Evolutionary conservation across 2,113 vertebrate genomes (phyloP), one percentile per base, ranked within the genome.

Genomic region (Bothrops jararaca): DNA sequence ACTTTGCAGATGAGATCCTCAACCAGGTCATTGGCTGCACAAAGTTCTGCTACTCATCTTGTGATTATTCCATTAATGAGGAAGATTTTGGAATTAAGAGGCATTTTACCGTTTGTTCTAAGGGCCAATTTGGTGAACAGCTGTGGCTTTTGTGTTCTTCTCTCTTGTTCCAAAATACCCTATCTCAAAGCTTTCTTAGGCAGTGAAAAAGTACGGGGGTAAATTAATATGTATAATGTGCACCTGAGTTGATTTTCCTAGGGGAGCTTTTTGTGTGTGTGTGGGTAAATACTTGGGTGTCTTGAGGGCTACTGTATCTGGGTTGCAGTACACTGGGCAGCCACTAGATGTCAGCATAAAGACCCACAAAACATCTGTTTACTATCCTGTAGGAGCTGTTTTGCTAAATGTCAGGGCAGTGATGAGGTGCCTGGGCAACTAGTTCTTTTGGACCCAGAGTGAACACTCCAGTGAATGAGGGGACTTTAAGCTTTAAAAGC

Each of bases 41-140:
- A 86, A 54, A 64, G 54, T 15, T 52, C 13, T 10, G 39, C 15
- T 34, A 54, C 45, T 90, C 80, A 22, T 22, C 22, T 80, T 89
- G 29, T 80, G 57, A 90, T 58, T 90, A 90, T 86, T 90, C 80
- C 58, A 88, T 90, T 92, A 50, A 74, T n/a, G n/a, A 87, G 58
- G 39, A 92, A 52, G 85, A 58, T 45, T 42, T 58, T 56, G 11
- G 48, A 26, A 48, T n/a, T 58, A 85, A 91, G 29, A 50, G 86
- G 42, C 69, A 91, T 91, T 91, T 85, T 24, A 86, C 42, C 34
- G 26, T 90, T 92, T 90, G 29, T 39, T 89, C 50, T 20, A 69
- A 69, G 50, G 54, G 54, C 52, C 88, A 88, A 15, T n/a, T 42
- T 0, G 7, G 58, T 53, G 74, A 85, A 20, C 85, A 24, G 24